phyloP scores from a whole-genome alignment of 1,140 invertebrate species.

The Tetragnatha versicolor region DNA sequence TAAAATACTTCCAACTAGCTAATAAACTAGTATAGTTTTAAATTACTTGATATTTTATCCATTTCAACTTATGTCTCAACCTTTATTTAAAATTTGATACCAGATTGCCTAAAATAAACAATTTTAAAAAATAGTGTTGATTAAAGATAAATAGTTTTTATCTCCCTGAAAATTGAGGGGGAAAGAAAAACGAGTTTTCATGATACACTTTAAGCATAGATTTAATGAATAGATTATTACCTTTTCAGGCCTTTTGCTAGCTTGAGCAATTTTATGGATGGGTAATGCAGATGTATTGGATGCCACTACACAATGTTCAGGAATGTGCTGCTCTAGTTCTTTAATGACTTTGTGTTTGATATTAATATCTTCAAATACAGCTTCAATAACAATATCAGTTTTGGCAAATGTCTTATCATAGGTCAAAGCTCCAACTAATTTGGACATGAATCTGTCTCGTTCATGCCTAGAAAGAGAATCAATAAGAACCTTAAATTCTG shows the following conservation, averaged over 20 bases:
- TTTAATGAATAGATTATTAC: conserved; percentile 68
- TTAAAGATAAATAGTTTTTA: no score
- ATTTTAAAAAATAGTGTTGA: no score
- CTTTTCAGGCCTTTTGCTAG: conserved; percentile 91
- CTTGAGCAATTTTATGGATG: conserved; percentile 92
- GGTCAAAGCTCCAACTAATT: conserved; percentile 79
- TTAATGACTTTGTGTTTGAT: conserved; percentile 95
- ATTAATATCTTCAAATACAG: conserved; percentile 96
- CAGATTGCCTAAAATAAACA: no score
- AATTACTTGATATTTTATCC: no score
- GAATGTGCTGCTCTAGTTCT: conserved; percentile 88
- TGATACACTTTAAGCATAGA: background rate
- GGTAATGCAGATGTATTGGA: conserved; percentile 98
- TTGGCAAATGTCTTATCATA: conserved; percentile 85
- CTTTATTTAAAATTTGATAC: no score
- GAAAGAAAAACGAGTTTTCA: background rate
- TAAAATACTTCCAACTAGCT: no score
- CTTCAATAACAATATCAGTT: conserved; percentile 96
- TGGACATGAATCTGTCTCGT: conserved; percentile 80
- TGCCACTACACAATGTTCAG: conserved; percentile 92
- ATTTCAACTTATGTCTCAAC: no score
- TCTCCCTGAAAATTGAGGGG: background rate
- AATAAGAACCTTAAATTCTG: no score
- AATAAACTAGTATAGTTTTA: no score
- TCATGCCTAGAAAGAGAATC: conserved; percentile 70